A percentile compares a stretch with the other conserved stretches of the same genome.
These are phyloP conservation scores for Lates japonicus DNA, from an alignment of 2,797 vertebrate species.

Conservation along the genomic window DNA sequence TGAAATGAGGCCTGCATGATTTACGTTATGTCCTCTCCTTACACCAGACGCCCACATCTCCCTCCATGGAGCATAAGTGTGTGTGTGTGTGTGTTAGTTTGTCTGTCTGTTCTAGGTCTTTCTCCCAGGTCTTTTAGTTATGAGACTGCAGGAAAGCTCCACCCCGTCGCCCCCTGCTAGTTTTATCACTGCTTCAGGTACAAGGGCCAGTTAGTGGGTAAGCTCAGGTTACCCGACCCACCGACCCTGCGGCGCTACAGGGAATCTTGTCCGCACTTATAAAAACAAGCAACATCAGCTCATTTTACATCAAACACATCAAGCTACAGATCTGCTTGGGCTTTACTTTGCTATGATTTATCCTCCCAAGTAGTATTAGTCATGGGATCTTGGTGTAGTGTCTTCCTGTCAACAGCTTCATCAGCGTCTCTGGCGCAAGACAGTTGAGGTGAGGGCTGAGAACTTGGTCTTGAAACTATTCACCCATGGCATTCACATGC, in stretches of 20 bases:
- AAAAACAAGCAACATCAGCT: slow-evolving; percentile 83
- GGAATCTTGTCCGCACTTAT: slow-evolving; percentile 77
- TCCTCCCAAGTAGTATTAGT: slow-evolving; percentile 21
- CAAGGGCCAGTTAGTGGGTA: slow-evolving; percentile 62
- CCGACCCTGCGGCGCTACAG: slow-evolving; percentile 62
- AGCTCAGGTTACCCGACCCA: slow-evolving; percentile 80
- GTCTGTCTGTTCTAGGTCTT: slow-evolving; percentile 42
- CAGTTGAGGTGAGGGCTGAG: slow-evolving; percentile 39
- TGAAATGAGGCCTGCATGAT: slow-evolving; percentile 75
- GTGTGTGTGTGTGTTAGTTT: slow-evolving; percentile 26
- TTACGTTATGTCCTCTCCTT: slow-evolving; percentile 66
- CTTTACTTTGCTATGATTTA: slow-evolving; percentile 39
- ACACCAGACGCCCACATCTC: slow-evolving; percentile 62
- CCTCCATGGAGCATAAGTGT: slow-evolving; percentile 25
- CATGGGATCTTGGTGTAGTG: neutral
- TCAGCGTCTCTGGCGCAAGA: slow-evolving; percentile 7
- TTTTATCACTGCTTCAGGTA: slow-evolving; percentile 79
- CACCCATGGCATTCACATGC: slow-evolving; percentile 48
- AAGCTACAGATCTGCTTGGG: slow-evolving; percentile 47
- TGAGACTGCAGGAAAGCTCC: slow-evolving; percentile 48
- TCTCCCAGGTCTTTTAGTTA: slow-evolving; percentile 51
- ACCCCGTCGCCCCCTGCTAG: slow-evolving; percentile 63
- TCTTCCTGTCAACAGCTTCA: slow-evolving; percentile 46
- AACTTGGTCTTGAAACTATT: slow-evolving; percentile 44
- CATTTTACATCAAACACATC: slow-evolving; percentile 77